Percentiles rank a stretch among this genome's conserved stretches.
These are phyloP conservation scores for Octodon degus DNA, from an alignment of 2,113 vertebrate genomes.

Conservation along the genomic window DNA sequence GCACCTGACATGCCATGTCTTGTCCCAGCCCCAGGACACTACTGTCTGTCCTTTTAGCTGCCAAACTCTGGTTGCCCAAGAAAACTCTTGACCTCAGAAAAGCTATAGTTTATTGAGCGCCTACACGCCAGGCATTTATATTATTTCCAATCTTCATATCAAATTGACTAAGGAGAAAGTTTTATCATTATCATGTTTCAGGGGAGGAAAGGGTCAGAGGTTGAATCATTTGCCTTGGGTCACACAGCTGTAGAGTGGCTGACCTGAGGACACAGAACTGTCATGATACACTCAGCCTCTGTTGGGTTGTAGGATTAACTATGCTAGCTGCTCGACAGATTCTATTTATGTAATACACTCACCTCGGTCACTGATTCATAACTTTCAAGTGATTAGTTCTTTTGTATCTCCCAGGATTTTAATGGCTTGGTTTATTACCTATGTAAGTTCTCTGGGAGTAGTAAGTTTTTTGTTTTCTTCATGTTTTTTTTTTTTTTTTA, in stretches of 20 bases:
- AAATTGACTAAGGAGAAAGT: not conserved
- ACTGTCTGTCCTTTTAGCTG: not conserved
- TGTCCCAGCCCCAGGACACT: not conserved
- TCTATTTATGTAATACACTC: not conserved
- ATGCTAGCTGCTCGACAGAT: not conserved
- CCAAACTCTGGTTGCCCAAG: not conserved
- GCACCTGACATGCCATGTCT: too few species aligned
- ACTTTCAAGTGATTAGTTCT: not conserved
- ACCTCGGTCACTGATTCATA: not conserved
- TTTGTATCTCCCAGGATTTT: not conserved
- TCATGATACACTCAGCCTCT: not conserved
- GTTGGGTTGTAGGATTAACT: not conserved
- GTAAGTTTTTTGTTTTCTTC: not conserved
- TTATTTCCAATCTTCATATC: not conserved
- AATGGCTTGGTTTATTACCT: not conserved
- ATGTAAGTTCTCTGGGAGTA: not conserved
- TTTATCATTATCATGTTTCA: not conserved
- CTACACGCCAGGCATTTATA: not conserved
- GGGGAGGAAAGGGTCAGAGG: not conserved
- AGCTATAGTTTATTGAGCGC: not conserved
- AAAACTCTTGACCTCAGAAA: not conserved
- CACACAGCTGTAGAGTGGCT: not conserved
- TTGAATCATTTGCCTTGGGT: not conserved
- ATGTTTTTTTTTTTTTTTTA: not conserved
- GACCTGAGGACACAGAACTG: not conserved